Conservation (phyloP, 1,140 invertebrate species). For the Thaumetopoea pityocampa region DNA sequence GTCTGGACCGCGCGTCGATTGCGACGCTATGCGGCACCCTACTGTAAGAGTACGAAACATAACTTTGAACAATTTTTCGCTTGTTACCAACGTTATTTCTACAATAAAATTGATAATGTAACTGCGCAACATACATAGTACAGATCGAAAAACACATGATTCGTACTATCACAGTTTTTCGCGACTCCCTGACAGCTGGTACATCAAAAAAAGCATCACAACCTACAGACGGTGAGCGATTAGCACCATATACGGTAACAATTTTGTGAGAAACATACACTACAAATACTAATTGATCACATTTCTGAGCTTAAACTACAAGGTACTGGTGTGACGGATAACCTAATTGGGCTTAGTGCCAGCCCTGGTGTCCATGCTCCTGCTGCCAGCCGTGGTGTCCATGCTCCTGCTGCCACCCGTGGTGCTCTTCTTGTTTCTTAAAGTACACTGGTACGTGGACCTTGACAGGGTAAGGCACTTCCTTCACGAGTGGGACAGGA, state of each 20-base stretch:
- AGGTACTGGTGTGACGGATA: conserved; percentile 65
- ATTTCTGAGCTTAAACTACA: conserved; percentile 68
- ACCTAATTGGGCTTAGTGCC: conserved; percentile 43
- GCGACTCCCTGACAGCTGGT: no score
- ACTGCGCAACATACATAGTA: no score
- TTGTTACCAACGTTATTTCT: conserved; percentile 7
- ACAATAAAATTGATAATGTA: conserved; percentile 4
- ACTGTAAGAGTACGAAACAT: conserved; percentile 4
- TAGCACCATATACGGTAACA: conserved; percentile 28
- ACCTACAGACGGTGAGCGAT: conserved; percentile 34
- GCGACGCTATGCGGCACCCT: conserved; percentile 28
- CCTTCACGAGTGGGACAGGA: conserved; percentile 83
- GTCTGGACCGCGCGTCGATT: conserved; percentile 8
- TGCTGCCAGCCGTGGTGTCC: conserved; percentile 20
- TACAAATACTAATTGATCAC: conserved; percentile 69
- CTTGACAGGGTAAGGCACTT: conserved; percentile 85
- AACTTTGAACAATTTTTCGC: neutral
- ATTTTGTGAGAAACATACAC: conserved; percentile 46
- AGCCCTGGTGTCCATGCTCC: conserved; percentile 39
- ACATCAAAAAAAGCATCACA: conserved; percentile 26
- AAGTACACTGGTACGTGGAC: conserved; percentile 76
- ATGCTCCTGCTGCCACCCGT: conserved; percentile 14
- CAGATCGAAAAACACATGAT: neutral
- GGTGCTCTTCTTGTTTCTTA: conserved; percentile 63
- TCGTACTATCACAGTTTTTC: no score